Evolutionary conservation across 2,888 invertebrate species (phyloP).

Genomic region (Galerucella calmariensis): DNA sequence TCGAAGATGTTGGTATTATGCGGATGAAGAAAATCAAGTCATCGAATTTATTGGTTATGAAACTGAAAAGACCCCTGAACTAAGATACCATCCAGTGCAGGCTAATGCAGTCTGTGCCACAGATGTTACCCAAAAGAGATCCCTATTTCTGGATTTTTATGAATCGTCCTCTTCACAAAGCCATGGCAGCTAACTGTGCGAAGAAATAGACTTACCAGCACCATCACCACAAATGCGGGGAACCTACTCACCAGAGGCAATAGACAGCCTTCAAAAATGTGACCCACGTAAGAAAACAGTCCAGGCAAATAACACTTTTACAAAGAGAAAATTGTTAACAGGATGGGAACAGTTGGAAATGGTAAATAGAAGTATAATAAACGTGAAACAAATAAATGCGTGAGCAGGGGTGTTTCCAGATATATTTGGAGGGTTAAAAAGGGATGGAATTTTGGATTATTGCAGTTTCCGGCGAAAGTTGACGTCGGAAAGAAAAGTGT

Average conservation of each 20-base stretch:
- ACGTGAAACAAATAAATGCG: no score
- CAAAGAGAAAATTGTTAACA: no score
- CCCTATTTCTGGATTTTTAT: conserved; percentile 28
- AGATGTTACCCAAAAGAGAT: conserved; percentile 3
- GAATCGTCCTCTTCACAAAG: conserved; percentile 19
- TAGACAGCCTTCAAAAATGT: conserved; percentile 7
- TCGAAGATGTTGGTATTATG: conserved; percentile 31
- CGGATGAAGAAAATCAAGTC: conserved; percentile 11
- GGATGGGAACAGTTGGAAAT: no score
- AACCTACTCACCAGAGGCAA: conserved; percentile 21
- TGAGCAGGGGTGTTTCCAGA: no score
- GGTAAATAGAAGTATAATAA: no score
- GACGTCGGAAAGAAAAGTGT: no score
- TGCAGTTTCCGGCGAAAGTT: no score
- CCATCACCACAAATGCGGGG: neutral
- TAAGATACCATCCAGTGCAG: neutral
- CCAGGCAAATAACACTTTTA: no score
- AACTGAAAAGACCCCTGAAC: conserved; percentile 12
- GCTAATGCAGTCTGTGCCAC: neutral
- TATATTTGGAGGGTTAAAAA: no score
- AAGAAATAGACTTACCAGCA: neutral
- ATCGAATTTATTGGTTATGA: conserved; percentile 14
- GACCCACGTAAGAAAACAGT: conserved; percentile 14
- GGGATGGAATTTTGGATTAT: no score
- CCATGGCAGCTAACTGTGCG: neutral